Percentiles rank a stretch among this genome's conserved stretches.
phyloP scores from a whole-genome alignment of 2,888 invertebrate species.

The Anorthoa munda region DNA sequence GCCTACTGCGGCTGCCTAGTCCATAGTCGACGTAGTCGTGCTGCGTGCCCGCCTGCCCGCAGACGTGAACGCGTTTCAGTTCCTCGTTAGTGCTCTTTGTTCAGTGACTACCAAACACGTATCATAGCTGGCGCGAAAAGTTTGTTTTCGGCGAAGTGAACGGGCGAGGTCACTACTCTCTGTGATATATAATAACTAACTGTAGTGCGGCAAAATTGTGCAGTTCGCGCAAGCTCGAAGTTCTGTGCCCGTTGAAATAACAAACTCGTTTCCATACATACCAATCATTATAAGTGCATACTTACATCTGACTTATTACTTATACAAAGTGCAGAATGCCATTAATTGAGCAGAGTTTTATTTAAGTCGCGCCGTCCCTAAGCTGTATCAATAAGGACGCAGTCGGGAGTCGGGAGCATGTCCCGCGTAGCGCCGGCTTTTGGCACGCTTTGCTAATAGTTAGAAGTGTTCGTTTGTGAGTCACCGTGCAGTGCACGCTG shows the following conservation, averaged over 20 bases:
- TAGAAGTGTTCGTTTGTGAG: slow-evolving; percentile 81
- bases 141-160: slow-evolving; percentile 76
- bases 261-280: slow-evolving; percentile 74
- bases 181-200: slow-evolving; percentile 60
- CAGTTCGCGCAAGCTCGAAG: slow-evolving; percentile 80
- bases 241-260: slow-evolving; percentile 76
- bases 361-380: slow-evolving; percentile 44
- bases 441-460: slow-evolving; percentile 80
- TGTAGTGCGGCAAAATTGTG: slow-evolving; percentile 67
- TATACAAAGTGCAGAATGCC: slow-evolving; percentile 59
- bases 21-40: slow-evolving; percentile 78
- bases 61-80: slow-evolving; percentile 74
- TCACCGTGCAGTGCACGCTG: slow-evolving; percentile 77
- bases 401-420: slow-evolving; percentile 64
- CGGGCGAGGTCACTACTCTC: slow-evolving; percentile 80
- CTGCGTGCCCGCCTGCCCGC: slow-evolving; percentile 78
- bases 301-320: slow-evolving; percentile 59
- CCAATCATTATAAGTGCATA: slow-evolving; percentile 66
- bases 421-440: slow-evolving; percentile 78
- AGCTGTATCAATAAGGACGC: slow-evolving; percentile 64
- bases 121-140: slow-evolving; percentile 70
- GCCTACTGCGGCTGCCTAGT: too few species aligned
- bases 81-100: slow-evolving; percentile 77
- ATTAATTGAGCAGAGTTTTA: slow-evolving; percentile 66
- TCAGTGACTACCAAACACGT: slow-evolving; percentile 72